phyloP scores from a whole-genome alignment of 1,140 invertebrate species.

The Gonioctena quinquepunctata region DNA sequence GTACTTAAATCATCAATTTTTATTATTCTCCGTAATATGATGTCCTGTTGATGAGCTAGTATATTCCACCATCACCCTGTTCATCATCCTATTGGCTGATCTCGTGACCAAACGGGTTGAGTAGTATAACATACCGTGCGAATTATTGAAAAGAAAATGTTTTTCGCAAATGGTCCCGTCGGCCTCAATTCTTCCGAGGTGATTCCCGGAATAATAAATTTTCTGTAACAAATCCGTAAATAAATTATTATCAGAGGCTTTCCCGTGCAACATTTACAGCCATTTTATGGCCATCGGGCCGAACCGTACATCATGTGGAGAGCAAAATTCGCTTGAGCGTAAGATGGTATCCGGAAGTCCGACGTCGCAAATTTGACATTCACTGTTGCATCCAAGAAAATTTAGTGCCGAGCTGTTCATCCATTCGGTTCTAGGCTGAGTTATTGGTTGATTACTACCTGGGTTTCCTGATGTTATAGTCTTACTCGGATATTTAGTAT shows the following conservation, averaged over 20 bases:
- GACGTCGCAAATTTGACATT: background rate
- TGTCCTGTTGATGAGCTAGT: too few species aligned
- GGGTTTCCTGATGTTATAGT: too few species aligned
- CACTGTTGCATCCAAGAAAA: background rate
- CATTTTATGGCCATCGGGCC: background rate
- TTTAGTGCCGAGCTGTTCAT: background rate
- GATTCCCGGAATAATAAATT: background rate
- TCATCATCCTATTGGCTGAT: too few species aligned
- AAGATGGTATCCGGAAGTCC: background rate
- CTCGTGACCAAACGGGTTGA: too few species aligned
- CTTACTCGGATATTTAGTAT: too few species aligned
- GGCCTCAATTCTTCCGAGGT: background rate
- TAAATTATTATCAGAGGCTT: background rate
- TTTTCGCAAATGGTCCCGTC: background rate
- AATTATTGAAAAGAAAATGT: background rate
- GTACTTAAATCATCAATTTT: too few species aligned
- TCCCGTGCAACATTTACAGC: background rate
- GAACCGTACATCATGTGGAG: background rate
- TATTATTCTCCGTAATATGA: too few species aligned
- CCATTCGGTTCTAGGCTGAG: background rate
- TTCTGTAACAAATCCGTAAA: slow-evolving; percentile 1
- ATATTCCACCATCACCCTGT: too few species aligned
- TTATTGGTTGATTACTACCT: too few species aligned
- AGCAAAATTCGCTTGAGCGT: background rate
- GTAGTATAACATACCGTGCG: too few species aligned